phyloP scores from a whole-genome alignment of 2,888 invertebrate genomes.

The Hemistola chrysoprasaria region DNA sequence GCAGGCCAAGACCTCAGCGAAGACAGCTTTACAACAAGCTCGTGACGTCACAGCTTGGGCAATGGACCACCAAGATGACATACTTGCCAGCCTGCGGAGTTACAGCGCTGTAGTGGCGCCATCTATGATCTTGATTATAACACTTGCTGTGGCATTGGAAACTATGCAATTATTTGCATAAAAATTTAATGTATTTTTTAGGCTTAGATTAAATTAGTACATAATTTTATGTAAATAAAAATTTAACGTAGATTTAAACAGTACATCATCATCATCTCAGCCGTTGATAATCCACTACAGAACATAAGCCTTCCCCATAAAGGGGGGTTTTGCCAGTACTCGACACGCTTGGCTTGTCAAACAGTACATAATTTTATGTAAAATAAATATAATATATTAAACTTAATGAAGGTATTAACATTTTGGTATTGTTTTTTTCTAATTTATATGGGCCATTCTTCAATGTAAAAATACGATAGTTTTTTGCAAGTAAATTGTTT shows the following conservation, averaged over 20 bases:
- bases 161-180: slow-evolving; percentile 13
- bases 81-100: slow-evolving; percentile 44
- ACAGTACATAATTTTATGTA: too few relatives aligned
- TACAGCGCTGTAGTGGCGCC: slow-evolving; percentile 34
- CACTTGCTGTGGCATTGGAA: slow-evolving; percentile 10
- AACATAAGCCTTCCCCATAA: too few relatives aligned
- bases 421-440: too few relatives aligned
- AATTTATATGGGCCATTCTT: too few relatives aligned
- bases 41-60: slow-evolving; percentile 51
- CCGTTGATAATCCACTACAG: too few relatives aligned
- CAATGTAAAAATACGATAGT: too few relatives aligned
- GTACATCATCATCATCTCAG: too few relatives aligned
- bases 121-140: slow-evolving; percentile 34
- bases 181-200: neutral
- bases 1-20: slow-evolving; percentile 38
- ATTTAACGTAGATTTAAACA: neutral
- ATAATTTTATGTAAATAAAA: neutral
- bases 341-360: too few relatives aligned
- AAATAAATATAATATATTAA: too few relatives aligned
- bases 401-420: too few relatives aligned
- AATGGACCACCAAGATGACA: slow-evolving; percentile 45
- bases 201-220: neutral
- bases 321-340: too few relatives aligned
- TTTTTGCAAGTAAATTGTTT: too few relatives aligned
- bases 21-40: slow-evolving; percentile 35